Percentiles rank a stretch among this genome's conserved stretches.
phyloP scores from a whole-genome alignment of 2,797 vertebrate genomes.

The Cichlasoma orientale region DNA sequence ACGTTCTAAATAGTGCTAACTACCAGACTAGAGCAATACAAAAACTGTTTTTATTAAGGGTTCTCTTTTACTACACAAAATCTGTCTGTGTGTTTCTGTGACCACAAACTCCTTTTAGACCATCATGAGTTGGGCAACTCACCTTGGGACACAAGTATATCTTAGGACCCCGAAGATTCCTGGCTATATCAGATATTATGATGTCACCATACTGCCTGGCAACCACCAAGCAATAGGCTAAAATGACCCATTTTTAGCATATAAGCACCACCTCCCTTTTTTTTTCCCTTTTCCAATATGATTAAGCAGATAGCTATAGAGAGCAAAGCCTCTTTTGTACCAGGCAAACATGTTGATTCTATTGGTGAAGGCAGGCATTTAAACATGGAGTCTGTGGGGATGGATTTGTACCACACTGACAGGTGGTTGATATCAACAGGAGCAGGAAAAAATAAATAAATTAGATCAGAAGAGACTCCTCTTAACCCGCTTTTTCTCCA shows the following conservation, averaged over 20 bases:
- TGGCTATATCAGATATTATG: background rate
- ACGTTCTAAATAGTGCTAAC: no score
- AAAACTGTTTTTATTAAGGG: background rate
- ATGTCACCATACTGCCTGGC: background rate
- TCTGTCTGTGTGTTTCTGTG: background rate
- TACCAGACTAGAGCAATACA: no score
- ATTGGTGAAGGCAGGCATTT: background rate
- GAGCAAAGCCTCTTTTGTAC: no score
- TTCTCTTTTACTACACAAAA: background rate
- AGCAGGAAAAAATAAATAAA: background rate
- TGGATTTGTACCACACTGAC: accelerated
- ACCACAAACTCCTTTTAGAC: background rate
- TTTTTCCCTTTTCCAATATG: background rate
- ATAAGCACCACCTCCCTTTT: background rate
- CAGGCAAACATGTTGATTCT: background rate
- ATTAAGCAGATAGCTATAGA: no score
- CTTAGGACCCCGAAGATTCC: background rate
- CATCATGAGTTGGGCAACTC: background rate
- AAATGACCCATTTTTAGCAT: background rate
- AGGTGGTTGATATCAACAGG: background rate
- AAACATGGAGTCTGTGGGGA: background rate
- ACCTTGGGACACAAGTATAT: background rate
- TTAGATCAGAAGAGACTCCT: background rate
- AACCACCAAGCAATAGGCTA: background rate
- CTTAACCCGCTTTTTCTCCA: background rate